phyloP scores from a whole-genome alignment of 1,140 invertebrate genomes.

The Goniozus legneri region DNA sequence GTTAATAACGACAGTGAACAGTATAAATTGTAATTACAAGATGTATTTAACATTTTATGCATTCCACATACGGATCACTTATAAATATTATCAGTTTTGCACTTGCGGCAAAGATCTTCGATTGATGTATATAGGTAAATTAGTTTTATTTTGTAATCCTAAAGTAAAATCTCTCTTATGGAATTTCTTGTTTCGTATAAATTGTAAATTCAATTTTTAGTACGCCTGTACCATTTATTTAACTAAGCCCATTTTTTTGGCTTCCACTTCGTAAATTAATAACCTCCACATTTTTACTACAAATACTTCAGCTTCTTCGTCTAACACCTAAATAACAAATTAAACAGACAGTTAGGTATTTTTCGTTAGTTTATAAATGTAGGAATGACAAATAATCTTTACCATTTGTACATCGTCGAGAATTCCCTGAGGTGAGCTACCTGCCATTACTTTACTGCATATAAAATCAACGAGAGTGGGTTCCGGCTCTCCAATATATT shows the following conservation, averaged over 20 bases:
- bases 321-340: constrained; percentile 75
- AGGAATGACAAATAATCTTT: constrained; percentile 34
- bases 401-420: constrained; percentile 99
- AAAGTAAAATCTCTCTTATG: constrained; percentile 21
- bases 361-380: neutral
- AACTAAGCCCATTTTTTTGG: constrained; percentile 86
- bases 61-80: constrained; percentile 27
- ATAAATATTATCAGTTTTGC: constrained; percentile 26
- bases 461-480: constrained; percentile 98
- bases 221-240: constrained; percentile 55
- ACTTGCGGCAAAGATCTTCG: constrained; percentile 31
- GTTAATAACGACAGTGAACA: constrained; percentile 1
- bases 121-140: constrained; percentile 38
- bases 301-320: constrained; percentile 99
- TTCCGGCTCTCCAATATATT: constrained; percentile 99
- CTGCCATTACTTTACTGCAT: constrained; percentile 93
- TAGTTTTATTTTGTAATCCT: no score
- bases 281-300: constrained; percentile 99
- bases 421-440: constrained; percentile 88
- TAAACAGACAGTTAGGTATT: neutral
- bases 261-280: constrained; percentile 98
- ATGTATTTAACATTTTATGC: constrained; percentile 32
- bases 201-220: constrained; percentile 31
- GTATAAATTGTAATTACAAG: constrained; percentile 36
- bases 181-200: constrained; percentile 36